Base-by-base conservation (phyloP, 2,888 invertebrate species). In the Spicauda simplicius region DNA sequence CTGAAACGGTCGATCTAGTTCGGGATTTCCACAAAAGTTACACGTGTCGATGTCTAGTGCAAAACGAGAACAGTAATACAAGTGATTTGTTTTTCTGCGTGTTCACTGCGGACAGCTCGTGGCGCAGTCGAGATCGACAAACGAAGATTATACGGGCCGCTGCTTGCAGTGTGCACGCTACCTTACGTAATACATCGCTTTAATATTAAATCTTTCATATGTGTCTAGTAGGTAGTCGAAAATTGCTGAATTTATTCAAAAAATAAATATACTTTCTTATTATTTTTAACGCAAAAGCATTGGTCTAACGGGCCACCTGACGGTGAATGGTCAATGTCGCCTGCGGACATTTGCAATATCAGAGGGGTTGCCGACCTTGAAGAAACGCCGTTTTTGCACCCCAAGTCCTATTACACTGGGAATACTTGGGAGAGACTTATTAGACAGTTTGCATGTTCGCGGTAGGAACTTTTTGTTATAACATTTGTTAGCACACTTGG, bases 111-210 rank as follows among this genome's bases (percentile, higher is more conserved):
- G 37, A 12, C 12, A 57, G 14, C 7, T 65, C 69, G 71, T 64
- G 65, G 68, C 70, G 65, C 69, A 74, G 71, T 72, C 70, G 76
- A 76, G 76, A 77, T 77, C 74, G 74, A 78, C 74, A 73, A 79
- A 81, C 84, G 81, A 86, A 84, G 76, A 81, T 81, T 84, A 80
- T 82, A 85, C 81, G 86, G 83, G 76, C 81, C 80, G 81, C 76
- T 84, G 85, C 79, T 76, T 81, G 77, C 79, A 77, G 72, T 80
- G 77, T 83, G 77, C 79, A 84, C 77, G 80, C 78, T 72, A 80
- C 74, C 80, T 85, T 87, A 88, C 82, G 84, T 88, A 25, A 86
- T 73, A 1, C 52, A 52, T 52, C 37, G 33, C 33, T 61, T 53
- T 25, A 25, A 4, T 52, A 10, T 56, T 16, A 19, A 33, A 37